phyloP scores from a whole-genome alignment of 2,797 vertebrate species.

The Scolopax rusticola region DNA sequence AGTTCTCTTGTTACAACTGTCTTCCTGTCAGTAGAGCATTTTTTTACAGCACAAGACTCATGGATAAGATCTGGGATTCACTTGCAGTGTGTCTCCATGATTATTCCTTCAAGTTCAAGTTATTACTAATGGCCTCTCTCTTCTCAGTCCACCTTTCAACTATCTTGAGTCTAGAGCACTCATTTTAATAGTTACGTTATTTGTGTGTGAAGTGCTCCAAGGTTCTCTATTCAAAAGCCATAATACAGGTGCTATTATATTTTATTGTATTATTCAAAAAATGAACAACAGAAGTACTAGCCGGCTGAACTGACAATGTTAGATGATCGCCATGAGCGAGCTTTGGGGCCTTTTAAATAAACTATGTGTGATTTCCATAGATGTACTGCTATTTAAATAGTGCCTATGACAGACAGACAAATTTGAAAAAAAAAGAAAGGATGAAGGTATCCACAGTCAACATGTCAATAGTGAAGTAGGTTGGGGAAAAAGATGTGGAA shows the following conservation, averaged over 20 bases:
- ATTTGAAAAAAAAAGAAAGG: neutral
- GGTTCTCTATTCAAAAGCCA: neutral
- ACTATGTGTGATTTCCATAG: conserved; percentile 60
- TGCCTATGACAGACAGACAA: conserved; percentile 19
- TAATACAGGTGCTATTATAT: neutral
- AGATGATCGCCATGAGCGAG: neutral
- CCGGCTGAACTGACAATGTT: conserved; percentile 6
- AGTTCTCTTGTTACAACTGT: neutral
- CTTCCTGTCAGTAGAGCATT: neutral
- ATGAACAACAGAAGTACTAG: conserved; percentile 11
- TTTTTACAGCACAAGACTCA: neutral
- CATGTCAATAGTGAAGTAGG: neutral
- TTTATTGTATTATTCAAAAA: conserved; percentile 49
- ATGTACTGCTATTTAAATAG: conserved; percentile 44
- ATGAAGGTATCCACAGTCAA: neutral
- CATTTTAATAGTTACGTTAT: conserved; percentile 5
- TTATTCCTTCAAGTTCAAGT: neutral
- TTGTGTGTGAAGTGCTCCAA: conserved; percentile 20
- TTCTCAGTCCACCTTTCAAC: neutral
- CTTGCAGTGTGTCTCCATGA: neutral
- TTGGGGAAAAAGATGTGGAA: neutral
- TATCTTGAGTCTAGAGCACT: neutral
- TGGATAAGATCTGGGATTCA: neutral
- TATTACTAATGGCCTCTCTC: neutral
- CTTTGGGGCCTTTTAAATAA: conserved; percentile 66